Percentiles rank a stretch among this genome's conserved stretches.
Evolutionary conservation across 2,888 invertebrate species (phyloP).

Genomic region (Zelleria hepariella): DNA sequence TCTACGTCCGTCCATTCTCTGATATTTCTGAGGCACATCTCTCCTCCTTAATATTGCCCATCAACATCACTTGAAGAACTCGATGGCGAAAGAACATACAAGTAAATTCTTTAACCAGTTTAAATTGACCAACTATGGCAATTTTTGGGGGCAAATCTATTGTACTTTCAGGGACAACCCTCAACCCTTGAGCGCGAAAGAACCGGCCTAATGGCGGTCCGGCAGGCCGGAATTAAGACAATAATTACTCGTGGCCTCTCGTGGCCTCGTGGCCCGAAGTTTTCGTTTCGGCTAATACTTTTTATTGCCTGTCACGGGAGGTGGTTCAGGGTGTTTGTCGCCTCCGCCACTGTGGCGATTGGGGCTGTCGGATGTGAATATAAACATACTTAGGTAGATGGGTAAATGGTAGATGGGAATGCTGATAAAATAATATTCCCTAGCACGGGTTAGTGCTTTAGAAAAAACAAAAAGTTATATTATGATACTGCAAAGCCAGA

Average conservation of each 20-base stretch:
- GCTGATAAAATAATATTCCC: no score
- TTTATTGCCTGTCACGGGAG: conserved; percentile 32
- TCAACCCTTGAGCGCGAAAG: conserved; percentile 52
- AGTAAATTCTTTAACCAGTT: no score
- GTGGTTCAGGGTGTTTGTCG: conserved; percentile 19
- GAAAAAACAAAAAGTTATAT: no score
- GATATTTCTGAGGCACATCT: no score
- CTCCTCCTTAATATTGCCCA: no score
- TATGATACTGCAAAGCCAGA: no score
- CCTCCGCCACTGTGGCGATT: neutral
- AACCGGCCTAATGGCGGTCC: conserved; percentile 54
- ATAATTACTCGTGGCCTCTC: conserved; percentile 52
- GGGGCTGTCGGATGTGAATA: neutral
- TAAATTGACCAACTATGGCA: no score
- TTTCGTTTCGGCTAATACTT: conserved; percentile 63
- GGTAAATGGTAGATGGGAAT: neutral
- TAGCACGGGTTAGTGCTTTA: no score
- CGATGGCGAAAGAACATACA: neutral
- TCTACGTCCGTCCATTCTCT: no score
- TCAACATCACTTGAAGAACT: no score
- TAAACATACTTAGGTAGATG: neutral
- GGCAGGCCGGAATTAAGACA: conserved; percentile 63
- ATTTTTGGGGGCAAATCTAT: neutral
- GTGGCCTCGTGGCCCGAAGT: conserved; percentile 26
- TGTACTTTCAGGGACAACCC: neutral